Base-by-base conservation (phyloP, 1,140 invertebrate genomes). In the Agrypnia vestita region DNA sequence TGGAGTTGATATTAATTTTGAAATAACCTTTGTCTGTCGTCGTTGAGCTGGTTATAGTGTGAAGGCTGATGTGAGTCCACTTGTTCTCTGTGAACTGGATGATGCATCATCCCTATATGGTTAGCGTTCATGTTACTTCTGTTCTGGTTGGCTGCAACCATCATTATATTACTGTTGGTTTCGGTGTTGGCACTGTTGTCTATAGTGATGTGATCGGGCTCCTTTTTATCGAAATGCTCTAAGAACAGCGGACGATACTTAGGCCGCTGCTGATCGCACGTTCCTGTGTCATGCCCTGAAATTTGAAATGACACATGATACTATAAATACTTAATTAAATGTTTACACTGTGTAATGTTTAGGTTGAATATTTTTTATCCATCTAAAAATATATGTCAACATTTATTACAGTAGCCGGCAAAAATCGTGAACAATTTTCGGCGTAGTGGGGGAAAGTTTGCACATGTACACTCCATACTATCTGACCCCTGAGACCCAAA, bases 201-300 rank as follows among this genome's bases (percentile, higher is more conserved):
- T 71, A 86, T 84, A 44, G 83, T 84, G 47, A 86, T 85, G 59
- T 88, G 90, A 84, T 94, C 94, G 21, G 93, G 91, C 86, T 97
- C 96, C 85, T 97, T 97, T 85, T 97, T 96, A 82, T 98, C 97
- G 90, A 98, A 98, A 88, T 98, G 97, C 88, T 98, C 97, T 73
- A 98, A 91, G 88, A 97, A 98, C 83, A 96, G 90, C 67, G 97
- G 97, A 72, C 97, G 91, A 89, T 98, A 97, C 79, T 96, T 96
- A 64, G 82, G 93, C 61, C 85, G 73, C 79, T 86, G 87, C 90
- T 88, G 94, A 91, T 85, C 93, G 86, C 87, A 87, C 89, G 87
- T 95, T 92, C 87, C 94, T 89, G 96, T 97, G 86, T 96, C 96
- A 88, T 96, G 95, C 78, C 95, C 95, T 96, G 84, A 35, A 35